A percentile compares a stretch with the other conserved stretches of the same genome.
Evolutionary conservation across 2,888 invertebrate genomes (phyloP).

Genomic region (Rhagonycha lutea): DNA sequence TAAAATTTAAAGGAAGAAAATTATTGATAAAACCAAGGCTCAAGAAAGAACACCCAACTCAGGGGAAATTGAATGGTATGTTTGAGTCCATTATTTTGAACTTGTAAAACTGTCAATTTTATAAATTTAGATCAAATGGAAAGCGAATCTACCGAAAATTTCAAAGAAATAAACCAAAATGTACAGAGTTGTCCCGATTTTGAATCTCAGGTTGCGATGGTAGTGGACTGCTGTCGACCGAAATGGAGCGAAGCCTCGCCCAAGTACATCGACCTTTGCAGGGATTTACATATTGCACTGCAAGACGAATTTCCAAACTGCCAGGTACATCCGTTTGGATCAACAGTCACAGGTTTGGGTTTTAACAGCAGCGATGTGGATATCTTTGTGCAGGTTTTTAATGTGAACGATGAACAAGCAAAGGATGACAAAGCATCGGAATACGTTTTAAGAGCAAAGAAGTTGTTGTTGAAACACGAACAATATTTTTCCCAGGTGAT

Average conservation of each 20-base stretch:
- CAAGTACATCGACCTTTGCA: slow-evolving; percentile 53
- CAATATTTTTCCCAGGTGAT: slow-evolving; percentile 62
- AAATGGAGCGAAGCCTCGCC: slow-evolving; percentile 37
- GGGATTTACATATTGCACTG: slow-evolving; percentile 54
- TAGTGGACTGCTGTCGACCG: slow-evolving; percentile 52
- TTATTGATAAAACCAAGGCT: slow-evolving; percentile 28
- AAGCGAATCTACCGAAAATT: slow-evolving; percentile 25
- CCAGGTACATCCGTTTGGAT: slow-evolving; percentile 68
- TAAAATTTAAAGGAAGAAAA: slow-evolving; percentile 34
- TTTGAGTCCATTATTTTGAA: not conserved
- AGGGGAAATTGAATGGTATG: not conserved
- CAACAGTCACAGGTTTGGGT: slow-evolving; percentile 72
- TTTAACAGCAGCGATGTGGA: slow-evolving; percentile 76
- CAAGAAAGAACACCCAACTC: not conserved
- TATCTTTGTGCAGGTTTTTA: slow-evolving; percentile 63
- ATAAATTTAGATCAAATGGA: not conserved
- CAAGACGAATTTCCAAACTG: slow-evolving; percentile 54
- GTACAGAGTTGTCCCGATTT: slow-evolving; percentile 47
- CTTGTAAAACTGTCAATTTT: not conserved
- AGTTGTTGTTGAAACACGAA: slow-evolving; percentile 34
- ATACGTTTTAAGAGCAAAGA: slow-evolving; percentile 38
- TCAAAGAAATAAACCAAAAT: slow-evolving; percentile 30
- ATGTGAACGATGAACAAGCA: slow-evolving; percentile 34
- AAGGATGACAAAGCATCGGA: slow-evolving; percentile 7
- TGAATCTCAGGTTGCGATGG: slow-evolving; percentile 51